phyloP scores from a whole-genome alignment of 2,797 vertebrate species.

The Sphenodon punctatus region DNA sequence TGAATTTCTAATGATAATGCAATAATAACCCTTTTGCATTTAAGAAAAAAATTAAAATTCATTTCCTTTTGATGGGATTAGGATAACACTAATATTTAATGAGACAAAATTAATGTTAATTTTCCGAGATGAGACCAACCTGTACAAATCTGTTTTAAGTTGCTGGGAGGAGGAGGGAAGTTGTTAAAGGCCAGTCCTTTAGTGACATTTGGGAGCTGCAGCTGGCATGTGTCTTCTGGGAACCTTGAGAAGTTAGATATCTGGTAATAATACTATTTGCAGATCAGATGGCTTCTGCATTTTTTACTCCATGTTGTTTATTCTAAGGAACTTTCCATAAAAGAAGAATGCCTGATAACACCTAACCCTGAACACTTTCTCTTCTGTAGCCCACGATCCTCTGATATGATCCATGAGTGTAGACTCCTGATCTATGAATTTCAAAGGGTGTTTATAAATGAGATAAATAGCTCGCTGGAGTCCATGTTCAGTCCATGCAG shows the following conservation, averaged over 20 bases:
- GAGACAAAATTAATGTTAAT: slow-evolving; percentile 60
- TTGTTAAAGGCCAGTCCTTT: slow-evolving; percentile 29
- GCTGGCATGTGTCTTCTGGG: background rate
- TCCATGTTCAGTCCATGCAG: too few relatives aligned
- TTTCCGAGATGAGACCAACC: slow-evolving; percentile 49
- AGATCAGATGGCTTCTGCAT: background rate
- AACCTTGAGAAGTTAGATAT: slow-evolving; percentile 2
- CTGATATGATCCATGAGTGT: background rate
- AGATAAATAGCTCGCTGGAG: too few relatives aligned
- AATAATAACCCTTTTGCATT: slow-evolving; percentile 58
- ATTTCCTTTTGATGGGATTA: slow-evolving; percentile 64
- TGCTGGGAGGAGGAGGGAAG: background rate
- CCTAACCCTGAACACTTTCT: background rate
- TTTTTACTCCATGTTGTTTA: background rate
- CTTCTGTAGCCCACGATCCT: background rate
- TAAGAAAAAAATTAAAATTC: slow-evolving; percentile 69
- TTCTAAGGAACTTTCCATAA: background rate
- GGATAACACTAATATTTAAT: slow-evolving; percentile 64
- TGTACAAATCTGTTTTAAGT: slow-evolving; percentile 48
- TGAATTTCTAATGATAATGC: slow-evolving; percentile 54
- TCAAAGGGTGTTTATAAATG: background rate
- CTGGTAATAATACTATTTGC: background rate
- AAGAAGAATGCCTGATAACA: slow-evolving; percentile 9
- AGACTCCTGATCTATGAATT: background rate
- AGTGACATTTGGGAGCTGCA: background rate